Base-by-base conservation (phyloP, 2,888 invertebrate species). In the Perdita meconis region DNA sequence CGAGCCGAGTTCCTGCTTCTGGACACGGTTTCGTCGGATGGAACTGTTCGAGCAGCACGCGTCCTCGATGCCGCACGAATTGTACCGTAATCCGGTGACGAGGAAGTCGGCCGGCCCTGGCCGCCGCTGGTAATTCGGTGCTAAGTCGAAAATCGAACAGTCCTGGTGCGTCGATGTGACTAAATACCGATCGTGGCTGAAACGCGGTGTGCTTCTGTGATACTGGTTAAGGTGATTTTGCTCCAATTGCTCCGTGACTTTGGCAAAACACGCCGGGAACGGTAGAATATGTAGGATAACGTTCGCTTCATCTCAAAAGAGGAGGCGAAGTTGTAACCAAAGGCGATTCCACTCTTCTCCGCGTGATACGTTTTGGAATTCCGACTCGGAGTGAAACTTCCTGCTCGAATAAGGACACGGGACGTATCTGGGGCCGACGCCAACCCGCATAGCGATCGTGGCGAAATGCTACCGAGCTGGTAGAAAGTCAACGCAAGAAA, bases 361-460 rank as follows among this genome's bases (percentile, higher is more conserved):
- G 42, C 12, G 47, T 66, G 0, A 19, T 10, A 24, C 26, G 68
- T 73, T 65, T 60, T 34, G 38, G 26, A 60, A 65, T 47, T 59
- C 44, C 13, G n/a, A 16, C 22, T 38, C n/a, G 34, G 2, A 60
- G 75, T 42, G 75, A 75, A 73, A 75, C 53, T 26, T 59, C 34
- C 34, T 42, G 10, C 26, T n/a, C 13, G 59, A 75, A 64, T 72
- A 63, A 59, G 73, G 73, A 63, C 73, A 55, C 44, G 2, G 4
- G 38, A 47, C 16, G 22, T 53, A 53, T 57, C 59, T 44, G 10
- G 8, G 26, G 10, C 4, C 51, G 40, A 36, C 70, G 26, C 59
- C 63, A n/a, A 38, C 75, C 75, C 75, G 75, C 75, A 75, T 75
- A 47, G 55, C 26, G 19, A 19, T 6, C 40, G 30, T 36, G 53